phyloP scores from a whole-genome alignment of 2,888 invertebrate species.

The Byasa hedistus region DNA sequence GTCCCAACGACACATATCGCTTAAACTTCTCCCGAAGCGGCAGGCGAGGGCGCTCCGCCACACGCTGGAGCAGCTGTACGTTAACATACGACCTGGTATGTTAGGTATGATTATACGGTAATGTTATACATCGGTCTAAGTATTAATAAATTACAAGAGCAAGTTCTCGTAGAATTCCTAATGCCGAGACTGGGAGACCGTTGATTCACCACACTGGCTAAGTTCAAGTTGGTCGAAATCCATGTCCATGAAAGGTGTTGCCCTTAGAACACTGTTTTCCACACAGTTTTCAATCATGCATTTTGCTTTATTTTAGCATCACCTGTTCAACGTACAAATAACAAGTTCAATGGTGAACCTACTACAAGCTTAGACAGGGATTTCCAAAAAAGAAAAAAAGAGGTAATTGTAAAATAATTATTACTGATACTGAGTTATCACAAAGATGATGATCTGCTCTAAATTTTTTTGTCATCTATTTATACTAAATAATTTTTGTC shows the following conservation, averaged over 20 bases:
- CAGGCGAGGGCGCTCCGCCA: slow-evolving; percentile 90
- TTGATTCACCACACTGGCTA: no score
- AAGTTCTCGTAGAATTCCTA: no score
- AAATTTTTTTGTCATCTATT: no score
- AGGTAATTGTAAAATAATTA: no score
- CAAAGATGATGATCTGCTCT: no score
- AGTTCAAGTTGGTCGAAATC: no score
- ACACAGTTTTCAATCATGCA: background rate
- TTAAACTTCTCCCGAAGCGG: slow-evolving; percentile 91
- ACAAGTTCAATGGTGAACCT: slow-evolving; percentile 76
- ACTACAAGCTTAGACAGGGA: slow-evolving; percentile 88
- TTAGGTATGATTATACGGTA: slow-evolving; percentile 27
- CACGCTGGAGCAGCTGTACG: slow-evolving; percentile 88
- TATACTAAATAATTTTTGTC: no score
- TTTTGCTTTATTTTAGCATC: slow-evolving; percentile 49
- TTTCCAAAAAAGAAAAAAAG: slow-evolving; percentile 89
- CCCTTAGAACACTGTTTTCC: no score
- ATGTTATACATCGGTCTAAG: background rate
- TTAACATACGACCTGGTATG: slow-evolving; percentile 76
- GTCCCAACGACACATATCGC: slow-evolving; percentile 88
- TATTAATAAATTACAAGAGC: background rate
- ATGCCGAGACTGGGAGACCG: no score
- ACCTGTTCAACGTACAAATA: slow-evolving; percentile 65
- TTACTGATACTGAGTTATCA: no score
- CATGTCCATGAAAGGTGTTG: no score